phyloP scores from a whole-genome alignment of 2,888 invertebrate genomes.

The Poecilobothrus nobilitatus region DNA sequence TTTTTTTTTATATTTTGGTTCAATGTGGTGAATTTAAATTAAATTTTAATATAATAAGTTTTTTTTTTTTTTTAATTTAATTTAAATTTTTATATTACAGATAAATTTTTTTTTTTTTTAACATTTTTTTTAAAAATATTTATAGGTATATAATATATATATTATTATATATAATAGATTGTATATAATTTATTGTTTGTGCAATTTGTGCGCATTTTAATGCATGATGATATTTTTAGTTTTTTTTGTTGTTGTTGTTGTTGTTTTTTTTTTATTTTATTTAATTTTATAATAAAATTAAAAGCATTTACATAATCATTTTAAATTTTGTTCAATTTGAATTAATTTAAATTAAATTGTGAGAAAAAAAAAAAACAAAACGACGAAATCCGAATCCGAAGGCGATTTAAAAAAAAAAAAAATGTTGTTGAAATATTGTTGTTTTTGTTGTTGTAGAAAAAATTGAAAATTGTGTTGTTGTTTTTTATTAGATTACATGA shows the following conservation, averaged over 20 bases:
- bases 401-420: background rate
- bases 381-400: background rate
- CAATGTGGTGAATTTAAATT: constrained; percentile 7
- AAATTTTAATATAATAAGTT: background rate
- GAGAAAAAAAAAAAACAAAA: background rate
- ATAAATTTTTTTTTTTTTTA: too few species aligned
- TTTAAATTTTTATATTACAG: background rate
- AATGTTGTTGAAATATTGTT: background rate
- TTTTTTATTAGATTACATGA: background rate
- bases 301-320: too few species aligned
- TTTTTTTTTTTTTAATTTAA: background rate
- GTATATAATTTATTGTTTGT: background rate
- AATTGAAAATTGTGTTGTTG: too few species aligned
- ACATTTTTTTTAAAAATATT: too few species aligned
- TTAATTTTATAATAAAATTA: too few species aligned
- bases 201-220: background rate
- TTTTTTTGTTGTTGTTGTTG: too few species aligned
- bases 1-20: background rate
- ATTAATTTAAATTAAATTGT: too few species aligned
- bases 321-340: too few species aligned
- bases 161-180: background rate
- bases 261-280: too few species aligned
- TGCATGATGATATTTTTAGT: background rate
- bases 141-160: background rate
- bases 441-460: too few species aligned